Conservation (phyloP, 1,140 invertebrate species). For the Caenorhabditis briggsae region DNA sequence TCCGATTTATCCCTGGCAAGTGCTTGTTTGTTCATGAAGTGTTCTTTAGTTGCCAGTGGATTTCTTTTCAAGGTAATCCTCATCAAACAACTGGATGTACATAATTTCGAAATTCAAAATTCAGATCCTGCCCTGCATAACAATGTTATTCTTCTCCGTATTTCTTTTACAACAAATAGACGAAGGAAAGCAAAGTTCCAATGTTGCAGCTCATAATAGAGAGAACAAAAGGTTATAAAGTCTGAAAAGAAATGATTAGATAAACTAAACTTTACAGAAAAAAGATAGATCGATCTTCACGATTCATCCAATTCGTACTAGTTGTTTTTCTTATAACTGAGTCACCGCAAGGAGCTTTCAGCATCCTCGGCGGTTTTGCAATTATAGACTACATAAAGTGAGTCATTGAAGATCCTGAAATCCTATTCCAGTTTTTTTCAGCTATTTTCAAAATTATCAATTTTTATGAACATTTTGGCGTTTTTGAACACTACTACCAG, state of each 20-base stretch:
- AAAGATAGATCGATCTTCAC: constrained; percentile 10
- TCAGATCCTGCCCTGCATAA: not conserved
- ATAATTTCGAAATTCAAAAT: not conserved
- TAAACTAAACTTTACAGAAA: not conserved
- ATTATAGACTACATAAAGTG: constrained; percentile 29
- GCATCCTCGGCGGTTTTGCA: not conserved
- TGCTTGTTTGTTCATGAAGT: not conserved
- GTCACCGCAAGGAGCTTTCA: constrained; percentile 39
- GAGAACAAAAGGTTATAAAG: not conserved
- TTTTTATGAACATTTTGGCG: constrained; percentile 30
- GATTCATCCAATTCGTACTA: constrained; percentile 22
- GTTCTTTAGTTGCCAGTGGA: not conserved
- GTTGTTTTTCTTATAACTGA: constrained; percentile 11
- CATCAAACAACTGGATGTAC: not conserved
- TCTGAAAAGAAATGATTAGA: not conserved
- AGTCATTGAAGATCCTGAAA: not conserved
- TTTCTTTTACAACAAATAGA: not conserved
- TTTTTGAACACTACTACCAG: constrained; percentile 37
- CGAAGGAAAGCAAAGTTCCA: not conserved
- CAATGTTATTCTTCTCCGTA: not conserved
- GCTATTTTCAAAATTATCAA: constrained; percentile 27
- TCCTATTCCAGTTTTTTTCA: not conserved
- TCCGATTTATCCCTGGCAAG: not conserved
- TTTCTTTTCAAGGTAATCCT: not conserved
- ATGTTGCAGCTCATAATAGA: not conserved